A percentile compares a stretch with the other conserved stretches of the same genome.
Conservation (phyloP, 2,113 vertebrate species). For the Raphicerus campestris region DNA sequence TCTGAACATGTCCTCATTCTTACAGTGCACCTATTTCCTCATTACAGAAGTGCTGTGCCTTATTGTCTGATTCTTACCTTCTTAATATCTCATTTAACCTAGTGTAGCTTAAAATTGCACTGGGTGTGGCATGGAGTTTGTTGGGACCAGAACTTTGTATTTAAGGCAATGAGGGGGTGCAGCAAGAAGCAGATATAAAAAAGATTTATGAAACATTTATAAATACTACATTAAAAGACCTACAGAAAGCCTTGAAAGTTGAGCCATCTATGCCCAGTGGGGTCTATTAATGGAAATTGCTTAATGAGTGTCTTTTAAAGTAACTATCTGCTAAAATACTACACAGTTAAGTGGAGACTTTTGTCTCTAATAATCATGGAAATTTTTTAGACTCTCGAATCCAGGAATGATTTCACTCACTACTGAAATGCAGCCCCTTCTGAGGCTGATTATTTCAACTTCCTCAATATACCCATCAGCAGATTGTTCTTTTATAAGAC, state of each 20-base stretch:
- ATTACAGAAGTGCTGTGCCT: not conserved
- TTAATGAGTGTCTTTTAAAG: constrained; percentile 33
- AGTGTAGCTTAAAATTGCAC: not conserved
- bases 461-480: not conserved
- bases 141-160: not conserved
- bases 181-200: not conserved
- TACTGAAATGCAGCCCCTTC: not conserved
- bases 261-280: not conserved
- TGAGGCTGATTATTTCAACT: not conserved
- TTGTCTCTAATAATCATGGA: not conserved
- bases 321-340: constrained; percentile 24
- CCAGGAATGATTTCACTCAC: not conserved
- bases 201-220: not conserved
- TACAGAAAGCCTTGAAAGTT: not conserved
- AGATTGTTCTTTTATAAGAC: not conserved
- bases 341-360: not conserved
- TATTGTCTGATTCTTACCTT: not conserved
- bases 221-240: not conserved
- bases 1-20: not conserved
- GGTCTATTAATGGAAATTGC: not conserved
- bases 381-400: not conserved
- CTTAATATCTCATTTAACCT: not conserved
- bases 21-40: not conserved
- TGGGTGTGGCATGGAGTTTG: not conserved
- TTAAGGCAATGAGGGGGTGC: not conserved